These are phyloP conservation scores for Lasioglossum villosulum DNA, from an alignment of 2,888 invertebrate genomes.

Conservation along the genomic window DNA sequence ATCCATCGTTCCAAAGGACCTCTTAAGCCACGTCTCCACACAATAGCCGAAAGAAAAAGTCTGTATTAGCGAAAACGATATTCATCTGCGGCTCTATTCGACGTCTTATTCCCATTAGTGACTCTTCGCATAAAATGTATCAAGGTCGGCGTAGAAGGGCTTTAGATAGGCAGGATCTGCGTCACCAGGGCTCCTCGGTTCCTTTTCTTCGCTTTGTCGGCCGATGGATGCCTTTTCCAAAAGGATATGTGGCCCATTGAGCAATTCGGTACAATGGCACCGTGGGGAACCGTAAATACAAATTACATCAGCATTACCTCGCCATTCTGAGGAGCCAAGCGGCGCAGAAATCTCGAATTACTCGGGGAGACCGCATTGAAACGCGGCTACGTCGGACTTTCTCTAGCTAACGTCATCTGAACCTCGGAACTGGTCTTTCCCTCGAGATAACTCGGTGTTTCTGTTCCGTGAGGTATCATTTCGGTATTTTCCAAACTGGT, in stretches of 20 bases:
- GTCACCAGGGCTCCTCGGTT: slow-evolving; percentile 16
- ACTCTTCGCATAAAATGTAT: slow-evolving; percentile 13
- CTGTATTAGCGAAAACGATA: slow-evolving; percentile 24
- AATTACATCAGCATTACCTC: slow-evolving; percentile 57
- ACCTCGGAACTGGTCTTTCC: background rate
- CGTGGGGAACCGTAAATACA: slow-evolving; percentile 57
- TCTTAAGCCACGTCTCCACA: background rate
- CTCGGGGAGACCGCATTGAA: background rate
- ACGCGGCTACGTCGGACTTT: background rate
- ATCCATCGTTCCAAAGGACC: background rate
- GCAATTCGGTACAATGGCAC: slow-evolving; percentile 43
- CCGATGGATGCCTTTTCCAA: slow-evolving; percentile 41
- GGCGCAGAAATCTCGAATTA: slow-evolving; percentile 8
- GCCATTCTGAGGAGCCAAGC: slow-evolving; percentile 31
- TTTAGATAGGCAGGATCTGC: slow-evolving; percentile 16
- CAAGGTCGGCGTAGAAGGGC: background rate
- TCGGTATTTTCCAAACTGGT: background rate
- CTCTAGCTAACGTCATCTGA: background rate
- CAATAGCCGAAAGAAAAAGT: background rate
- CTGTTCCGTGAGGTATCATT: background rate
- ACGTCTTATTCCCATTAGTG: slow-evolving; percentile 33
- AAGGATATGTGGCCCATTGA: slow-evolving; percentile 53
- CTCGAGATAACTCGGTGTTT: background rate
- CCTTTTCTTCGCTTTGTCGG: slow-evolving; percentile 22
- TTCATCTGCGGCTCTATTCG: background rate